A percentile compares a stretch with the other conserved stretches of the same genome.
phyloP scores from a whole-genome alignment of 1,140 invertebrate species.

The Anadara kagoshimensis region DNA sequence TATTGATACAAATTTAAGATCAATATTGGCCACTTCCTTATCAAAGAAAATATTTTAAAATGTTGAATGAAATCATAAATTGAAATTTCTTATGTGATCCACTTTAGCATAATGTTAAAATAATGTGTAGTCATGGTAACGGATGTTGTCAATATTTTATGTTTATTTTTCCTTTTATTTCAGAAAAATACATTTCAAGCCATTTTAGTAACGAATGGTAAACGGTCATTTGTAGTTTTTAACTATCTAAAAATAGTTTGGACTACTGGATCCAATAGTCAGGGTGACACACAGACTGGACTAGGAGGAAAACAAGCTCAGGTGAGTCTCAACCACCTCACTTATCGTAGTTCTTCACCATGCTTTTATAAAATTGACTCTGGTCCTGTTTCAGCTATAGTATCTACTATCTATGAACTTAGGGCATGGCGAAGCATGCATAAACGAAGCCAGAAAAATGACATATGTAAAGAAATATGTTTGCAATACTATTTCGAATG shows the following conservation, averaged over 20 bases:
- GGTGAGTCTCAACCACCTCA: constrained; percentile 27
- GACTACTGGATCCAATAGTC: constrained; percentile 64
- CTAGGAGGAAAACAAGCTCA: constrained; percentile 57
- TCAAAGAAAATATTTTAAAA: too few species aligned
- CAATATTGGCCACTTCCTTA: too few species aligned
- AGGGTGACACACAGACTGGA: constrained; percentile 51
- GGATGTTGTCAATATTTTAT: not conserved
- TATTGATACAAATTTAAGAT: too few species aligned
- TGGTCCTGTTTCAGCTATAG: not conserved
- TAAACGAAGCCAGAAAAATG: too few species aligned
- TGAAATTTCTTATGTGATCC: not conserved
- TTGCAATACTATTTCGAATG: too few species aligned
- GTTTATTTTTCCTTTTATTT: constrained; percentile 18
- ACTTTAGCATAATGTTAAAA: not conserved
- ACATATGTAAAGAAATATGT: too few species aligned
- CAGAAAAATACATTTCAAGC: constrained; percentile 70
- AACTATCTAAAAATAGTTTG: constrained; percentile 67
- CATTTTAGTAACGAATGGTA: constrained; percentile 60
- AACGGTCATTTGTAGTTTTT: constrained; percentile 65
- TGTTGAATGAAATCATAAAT: too few species aligned
- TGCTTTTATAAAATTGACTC: not conserved
- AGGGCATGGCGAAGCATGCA: not conserved
- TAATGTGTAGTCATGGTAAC: not conserved
- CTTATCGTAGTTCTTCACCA: not conserved
- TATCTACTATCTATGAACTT: not conserved